These are phyloP conservation scores for Oligia strigilis DNA, from an alignment of 2,888 invertebrate species.

Conservation along the genomic window DNA sequence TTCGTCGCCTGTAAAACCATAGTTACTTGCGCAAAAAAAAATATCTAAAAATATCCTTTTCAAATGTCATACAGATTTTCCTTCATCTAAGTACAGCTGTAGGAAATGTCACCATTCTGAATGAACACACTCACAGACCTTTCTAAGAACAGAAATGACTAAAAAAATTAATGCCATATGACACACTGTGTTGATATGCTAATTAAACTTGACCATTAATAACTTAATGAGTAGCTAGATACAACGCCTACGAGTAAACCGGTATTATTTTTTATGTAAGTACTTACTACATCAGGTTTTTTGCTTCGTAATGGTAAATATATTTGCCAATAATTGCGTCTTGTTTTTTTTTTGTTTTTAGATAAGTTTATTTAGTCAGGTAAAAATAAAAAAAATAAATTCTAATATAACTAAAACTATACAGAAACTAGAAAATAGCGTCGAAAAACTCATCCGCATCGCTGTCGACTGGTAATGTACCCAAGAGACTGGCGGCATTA, in stretches of 20 bases:
- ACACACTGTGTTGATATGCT: constrained; percentile 26
- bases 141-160: constrained; percentile 37
- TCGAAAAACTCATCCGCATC: no score
- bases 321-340: constrained; percentile 47
- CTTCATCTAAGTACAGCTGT: neutral
- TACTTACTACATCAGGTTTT: constrained; percentile 12
- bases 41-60: neutral
- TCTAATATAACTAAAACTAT: no score
- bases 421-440: no score
- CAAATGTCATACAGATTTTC: constrained; percentile 24
- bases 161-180: constrained; percentile 6
- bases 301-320: neutral
- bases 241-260: constrained; percentile 35
- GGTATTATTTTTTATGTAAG: constrained; percentile 10
- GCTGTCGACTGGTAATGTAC: no score
- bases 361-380: no score
- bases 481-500: no score
- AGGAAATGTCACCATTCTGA: constrained; percentile 17
- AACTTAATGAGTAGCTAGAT: constrained; percentile 3
- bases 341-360: constrained; percentile 16
- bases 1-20: no score
- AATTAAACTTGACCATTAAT: constrained; percentile 35
- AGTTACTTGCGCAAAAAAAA: neutral
- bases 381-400: no score
- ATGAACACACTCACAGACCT: constrained; percentile 9